A percentile compares a stretch with the other conserved stretches of the same genome.
Conservation (phyloP, 2,113 vertebrate species). For the Nyctereutes procyonoides region DNA sequence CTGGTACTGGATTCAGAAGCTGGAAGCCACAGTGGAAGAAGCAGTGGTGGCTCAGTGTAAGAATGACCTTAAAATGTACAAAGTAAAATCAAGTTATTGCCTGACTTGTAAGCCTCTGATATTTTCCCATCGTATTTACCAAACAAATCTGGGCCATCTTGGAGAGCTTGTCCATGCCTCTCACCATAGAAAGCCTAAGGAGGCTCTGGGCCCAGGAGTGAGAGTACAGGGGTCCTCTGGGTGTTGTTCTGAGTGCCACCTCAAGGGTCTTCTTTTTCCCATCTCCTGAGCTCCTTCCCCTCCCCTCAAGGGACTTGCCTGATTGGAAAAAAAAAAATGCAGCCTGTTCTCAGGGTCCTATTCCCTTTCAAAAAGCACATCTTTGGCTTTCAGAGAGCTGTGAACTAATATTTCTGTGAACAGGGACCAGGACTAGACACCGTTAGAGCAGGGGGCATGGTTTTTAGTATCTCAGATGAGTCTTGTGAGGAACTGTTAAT, state of each 20-base stretch:
- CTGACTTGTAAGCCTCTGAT: background rate
- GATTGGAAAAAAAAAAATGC: background rate
- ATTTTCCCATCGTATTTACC: background rate
- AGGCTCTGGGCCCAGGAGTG: background rate
- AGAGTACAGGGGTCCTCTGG: background rate
- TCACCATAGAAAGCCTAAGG: background rate
- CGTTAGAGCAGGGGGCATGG: background rate
- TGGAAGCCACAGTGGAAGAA: background rate
- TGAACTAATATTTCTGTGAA: background rate
- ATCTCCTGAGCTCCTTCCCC: background rate
- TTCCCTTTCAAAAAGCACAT: background rate
- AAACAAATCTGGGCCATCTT: background rate
- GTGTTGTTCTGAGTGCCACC: background rate
- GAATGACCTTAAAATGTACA: constrained; percentile 10
- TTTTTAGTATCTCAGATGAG: background rate
- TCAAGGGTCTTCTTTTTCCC: background rate
- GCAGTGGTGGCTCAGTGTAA: background rate
- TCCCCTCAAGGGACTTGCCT: constrained; percentile 1
- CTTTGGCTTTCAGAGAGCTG: background rate
- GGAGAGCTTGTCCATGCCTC: background rate
- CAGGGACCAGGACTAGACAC: background rate
- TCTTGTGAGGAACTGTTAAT: background rate
- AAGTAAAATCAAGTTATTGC: background rate
- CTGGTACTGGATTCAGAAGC: background rate
- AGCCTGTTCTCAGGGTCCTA: background rate